phyloP scores from a whole-genome alignment of 2,113 vertebrate genomes.

The Ploceus nigricollis region DNA sequence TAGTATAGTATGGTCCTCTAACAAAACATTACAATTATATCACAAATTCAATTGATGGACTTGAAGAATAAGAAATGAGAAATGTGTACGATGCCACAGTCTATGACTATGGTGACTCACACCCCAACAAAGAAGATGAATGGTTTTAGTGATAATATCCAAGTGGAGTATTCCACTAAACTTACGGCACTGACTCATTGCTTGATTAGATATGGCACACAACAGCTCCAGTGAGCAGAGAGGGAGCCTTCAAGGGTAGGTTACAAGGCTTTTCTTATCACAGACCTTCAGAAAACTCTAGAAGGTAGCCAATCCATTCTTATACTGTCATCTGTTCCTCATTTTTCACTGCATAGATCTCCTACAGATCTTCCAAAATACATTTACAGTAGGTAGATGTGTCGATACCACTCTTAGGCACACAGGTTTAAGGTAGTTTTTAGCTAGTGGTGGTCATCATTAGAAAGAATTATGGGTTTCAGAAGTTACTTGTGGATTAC shows the following conservation, averaged over 20 bases:
- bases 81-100: neutral
- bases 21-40: neutral
- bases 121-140: neutral
- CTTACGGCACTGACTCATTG: constrained; percentile 12
- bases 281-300: neutral
- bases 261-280: neutral
- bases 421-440: neutral
- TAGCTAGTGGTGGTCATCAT: neutral
- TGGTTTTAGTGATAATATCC: neutral
- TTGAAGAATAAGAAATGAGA: constrained; percentile 12
- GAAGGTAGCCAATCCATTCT: neutral
- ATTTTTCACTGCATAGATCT: neutral
- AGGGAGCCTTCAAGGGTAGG: neutral
- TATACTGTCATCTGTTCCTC: neutral
- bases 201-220: neutral
- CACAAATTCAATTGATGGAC: neutral
- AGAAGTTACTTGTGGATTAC: neutral
- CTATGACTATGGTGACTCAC: constrained; percentile 7
- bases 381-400: neutral
- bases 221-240: neutral
- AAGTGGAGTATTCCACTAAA: neutral
- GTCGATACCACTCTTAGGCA: neutral
- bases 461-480: neutral
- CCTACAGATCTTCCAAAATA: neutral
- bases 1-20: neutral